These are phyloP conservation scores for Micronycteris hirsuta DNA, from an alignment of 2,113 vertebrate genomes.

Conservation along the genomic window DNA sequence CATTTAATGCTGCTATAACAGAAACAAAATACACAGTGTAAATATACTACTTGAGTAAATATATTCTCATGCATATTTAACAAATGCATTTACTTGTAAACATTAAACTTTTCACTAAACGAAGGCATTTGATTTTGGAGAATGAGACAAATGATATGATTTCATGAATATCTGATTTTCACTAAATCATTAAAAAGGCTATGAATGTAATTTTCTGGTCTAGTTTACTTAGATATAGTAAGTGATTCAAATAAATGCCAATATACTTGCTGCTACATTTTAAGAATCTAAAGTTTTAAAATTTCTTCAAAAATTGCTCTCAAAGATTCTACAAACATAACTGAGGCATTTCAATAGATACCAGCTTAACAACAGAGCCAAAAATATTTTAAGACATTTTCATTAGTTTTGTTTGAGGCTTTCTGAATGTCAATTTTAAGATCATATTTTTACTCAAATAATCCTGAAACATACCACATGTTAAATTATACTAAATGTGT, in stretches of 20 bases:
- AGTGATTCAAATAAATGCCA: background rate
- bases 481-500: background rate
- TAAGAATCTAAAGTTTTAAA: slow-evolving; percentile 2
- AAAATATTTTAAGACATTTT: background rate
- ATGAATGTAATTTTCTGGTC: background rate
- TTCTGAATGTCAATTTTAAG: background rate
- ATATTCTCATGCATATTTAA: background rate
- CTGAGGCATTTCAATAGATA: background rate
- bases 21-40: background rate
- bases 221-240: background rate
- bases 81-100: background rate
- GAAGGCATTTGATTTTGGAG: background rate
- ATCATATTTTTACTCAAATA: background rate
- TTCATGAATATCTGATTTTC: background rate
- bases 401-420: background rate
- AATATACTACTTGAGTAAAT: background rate
- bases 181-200: background rate
- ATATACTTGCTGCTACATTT: background rate
- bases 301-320: background rate
- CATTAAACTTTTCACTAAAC: background rate
- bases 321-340: background rate
- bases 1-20: background rate
- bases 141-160: background rate
- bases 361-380: background rate
- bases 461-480: background rate